A percentile compares a stretch with the other conserved stretches of the same genome.
Conservation (phyloP, 2,113 vertebrate genomes). For the Neotoma lepida region DNA sequence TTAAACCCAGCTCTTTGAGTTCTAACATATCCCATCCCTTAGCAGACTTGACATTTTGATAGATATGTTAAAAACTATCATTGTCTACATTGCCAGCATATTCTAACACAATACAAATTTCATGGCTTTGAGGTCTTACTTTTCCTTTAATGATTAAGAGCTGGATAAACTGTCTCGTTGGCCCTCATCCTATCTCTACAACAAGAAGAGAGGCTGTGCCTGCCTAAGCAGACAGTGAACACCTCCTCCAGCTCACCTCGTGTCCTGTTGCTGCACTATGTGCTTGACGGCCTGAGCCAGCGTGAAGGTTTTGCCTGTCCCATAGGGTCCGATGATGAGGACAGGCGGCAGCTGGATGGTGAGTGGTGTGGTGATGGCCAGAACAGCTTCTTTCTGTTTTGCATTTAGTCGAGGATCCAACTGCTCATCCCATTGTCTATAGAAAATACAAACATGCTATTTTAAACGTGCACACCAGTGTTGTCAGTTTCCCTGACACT, state of each 20-base stretch:
- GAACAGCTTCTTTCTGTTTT: slow-evolving; percentile 98
- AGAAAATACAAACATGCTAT: slow-evolving; percentile 63
- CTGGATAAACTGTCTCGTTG: slow-evolving; percentile 52
- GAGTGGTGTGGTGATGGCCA: slow-evolving; percentile 97
- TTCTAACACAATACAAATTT: slow-evolving; percentile 60
- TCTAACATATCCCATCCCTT: slow-evolving; percentile 54
- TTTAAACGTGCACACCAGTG: slow-evolving; percentile 24
- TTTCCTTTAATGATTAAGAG: slow-evolving; percentile 2
- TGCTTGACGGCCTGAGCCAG: slow-evolving; percentile 99
- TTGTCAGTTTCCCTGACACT: background rate
- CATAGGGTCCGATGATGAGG: slow-evolving; percentile 98
- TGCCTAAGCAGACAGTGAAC: background rate
- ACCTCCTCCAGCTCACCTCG: slow-evolving; percentile 87
- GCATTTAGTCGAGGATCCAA: slow-evolving; percentile 98
- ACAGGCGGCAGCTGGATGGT: slow-evolving; percentile 94
- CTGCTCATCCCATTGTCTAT: slow-evolving; percentile 98
- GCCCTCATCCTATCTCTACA: slow-evolving; percentile 18
- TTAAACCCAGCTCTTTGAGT: slow-evolving; percentile 46
- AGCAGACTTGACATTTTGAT: background rate
- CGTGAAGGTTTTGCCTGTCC: slow-evolving; percentile 99
- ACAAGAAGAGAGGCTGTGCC: background rate
- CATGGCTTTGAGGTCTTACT: slow-evolving; percentile 16
- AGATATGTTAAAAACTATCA: slow-evolving; percentile 59
- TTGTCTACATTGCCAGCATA: slow-evolving; percentile 10
- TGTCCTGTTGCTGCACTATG: slow-evolving; percentile 95